These are phyloP conservation scores for Hyposoter didymator DNA, from an alignment of 2,888 invertebrate species.

Conservation along the genomic window DNA sequence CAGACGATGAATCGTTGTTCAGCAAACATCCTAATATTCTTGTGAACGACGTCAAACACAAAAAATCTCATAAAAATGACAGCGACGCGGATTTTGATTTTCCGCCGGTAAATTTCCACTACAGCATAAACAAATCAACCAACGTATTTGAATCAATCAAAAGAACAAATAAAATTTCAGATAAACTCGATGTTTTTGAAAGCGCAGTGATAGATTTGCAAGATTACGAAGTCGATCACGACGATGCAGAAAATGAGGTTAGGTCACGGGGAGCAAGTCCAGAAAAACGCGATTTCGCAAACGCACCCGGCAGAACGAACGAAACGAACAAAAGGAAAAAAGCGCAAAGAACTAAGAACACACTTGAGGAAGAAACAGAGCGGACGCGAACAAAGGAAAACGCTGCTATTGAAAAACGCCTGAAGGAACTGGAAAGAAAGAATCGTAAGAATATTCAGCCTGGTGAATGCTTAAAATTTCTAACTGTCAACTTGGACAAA, in stretches of 20 bases:
- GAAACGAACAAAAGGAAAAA: slow-evolving; percentile 18
- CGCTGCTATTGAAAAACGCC: slow-evolving; percentile 71
- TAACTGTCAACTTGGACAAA: slow-evolving; percentile 76
- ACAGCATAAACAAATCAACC: slow-evolving; percentile 28
- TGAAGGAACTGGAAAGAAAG: slow-evolving; percentile 71
- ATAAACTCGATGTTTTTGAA: background rate
- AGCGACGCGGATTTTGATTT: slow-evolving; percentile 63
- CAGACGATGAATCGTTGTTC: slow-evolving; percentile 49
- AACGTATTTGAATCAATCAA: background rate
- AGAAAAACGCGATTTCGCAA: background rate
- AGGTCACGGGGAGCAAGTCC: background rate
- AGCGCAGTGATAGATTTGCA: background rate
- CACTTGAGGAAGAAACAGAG: background rate
- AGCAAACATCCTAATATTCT: background rate
- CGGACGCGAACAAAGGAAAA: slow-evolving; percentile 53
- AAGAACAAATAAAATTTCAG: background rate
- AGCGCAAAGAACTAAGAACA: background rate
- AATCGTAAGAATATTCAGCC: slow-evolving; percentile 74
- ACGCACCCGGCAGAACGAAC: background rate
- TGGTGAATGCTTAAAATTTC: slow-evolving; percentile 77
- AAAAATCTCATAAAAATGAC: slow-evolving; percentile 10
- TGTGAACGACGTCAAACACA: background rate
- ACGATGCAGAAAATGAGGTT: background rate
- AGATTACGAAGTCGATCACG: background rate
- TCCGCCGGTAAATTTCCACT: slow-evolving; percentile 63